Base-by-base conservation (phyloP, 2,113 vertebrate genomes). In the Lagopus leucura region DNA sequence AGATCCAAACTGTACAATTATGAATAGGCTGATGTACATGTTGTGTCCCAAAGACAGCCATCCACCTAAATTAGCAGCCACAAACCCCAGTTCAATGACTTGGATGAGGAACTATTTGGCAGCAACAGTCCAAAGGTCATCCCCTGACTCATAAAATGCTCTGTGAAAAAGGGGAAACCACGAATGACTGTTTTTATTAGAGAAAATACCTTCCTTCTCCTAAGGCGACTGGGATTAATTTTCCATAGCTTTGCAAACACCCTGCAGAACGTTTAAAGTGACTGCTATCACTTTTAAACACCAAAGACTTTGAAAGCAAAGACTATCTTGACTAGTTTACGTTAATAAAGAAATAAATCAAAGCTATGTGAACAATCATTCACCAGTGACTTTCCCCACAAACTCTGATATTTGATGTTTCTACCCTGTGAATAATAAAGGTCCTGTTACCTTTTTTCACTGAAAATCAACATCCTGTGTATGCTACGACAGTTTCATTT, bases 211-310 rank as follows among this genome's bases (percentile, higher is more conserved):
- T 94, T 89, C 78, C 78, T 91, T 90, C 89, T 88, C 52, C 24
- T 48, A 66, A 85, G 55, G 50, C 90, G 92, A 74, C 95, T 91
- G 96, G 95, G 90, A 84, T 93, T 94, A 90, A 96, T 94, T 96
- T 96, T 95, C 82, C 25, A 38, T 48, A 69, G 65, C 58, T 63
- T 73, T 42, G 38, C 65, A 77, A 88, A 78, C 27, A 48, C 34
- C 66, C 67, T 36, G 70, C 73, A 79, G 45, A 86, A 95, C 70
- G 69, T 58, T 52, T 50, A 64, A 63, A 45, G 45, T 7, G 50
- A 90, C 50, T 81, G 50, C 24, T 43, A 48, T 82, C 89, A 70
- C 75, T 95, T 91, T 91, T 86, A 86, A 95, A 82, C 13, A 82
- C 38, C 2, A 32, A 90, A 74, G 36, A 66, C 67, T 54, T 81